These are phyloP conservation scores for Oceanites oceanicus DNA, from an alignment of 2,113 vertebrate species.

Conservation along the genomic window DNA sequence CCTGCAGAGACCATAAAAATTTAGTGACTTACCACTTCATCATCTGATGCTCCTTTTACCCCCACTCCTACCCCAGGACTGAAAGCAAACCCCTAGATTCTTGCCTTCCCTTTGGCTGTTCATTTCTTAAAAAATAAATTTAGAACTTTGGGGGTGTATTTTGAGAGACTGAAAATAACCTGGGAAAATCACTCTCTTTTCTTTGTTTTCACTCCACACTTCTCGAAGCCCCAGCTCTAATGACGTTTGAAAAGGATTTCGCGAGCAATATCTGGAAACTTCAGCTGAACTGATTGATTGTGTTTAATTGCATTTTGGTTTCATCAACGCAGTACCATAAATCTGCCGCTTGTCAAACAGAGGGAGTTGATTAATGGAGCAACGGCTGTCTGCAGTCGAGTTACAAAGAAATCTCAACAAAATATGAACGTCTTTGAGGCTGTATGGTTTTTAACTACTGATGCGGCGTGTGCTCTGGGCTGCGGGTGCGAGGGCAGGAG, in stretches of 20 bases:
- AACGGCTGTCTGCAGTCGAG: background rate
- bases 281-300: constrained; percentile 27
- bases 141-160: background rate
- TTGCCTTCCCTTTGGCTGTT: background rate
- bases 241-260: background rate
- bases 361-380: constrained; percentile 1
- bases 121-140: background rate
- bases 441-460: background rate
- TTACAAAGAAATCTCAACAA: background rate
- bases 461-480: background rate
- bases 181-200: background rate
- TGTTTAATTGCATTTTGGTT: constrained; percentile 60
- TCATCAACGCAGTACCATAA: background rate
- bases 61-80: background rate
- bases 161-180: background rate
- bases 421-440: background rate
- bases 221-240: background rate
- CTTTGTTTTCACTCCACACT: background rate
- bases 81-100: background rate
- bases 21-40: background rate
- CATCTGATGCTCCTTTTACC: background rate
- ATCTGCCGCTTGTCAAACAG: constrained; percentile 17
- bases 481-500: background rate
- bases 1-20: background rate
- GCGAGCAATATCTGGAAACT: background rate